Percentiles rank a stretch among this genome's conserved stretches.
These are phyloP conservation scores for Dolomedes plantarius DNA, from an alignment of 2,888 invertebrate species.

Conservation along the genomic window DNA sequence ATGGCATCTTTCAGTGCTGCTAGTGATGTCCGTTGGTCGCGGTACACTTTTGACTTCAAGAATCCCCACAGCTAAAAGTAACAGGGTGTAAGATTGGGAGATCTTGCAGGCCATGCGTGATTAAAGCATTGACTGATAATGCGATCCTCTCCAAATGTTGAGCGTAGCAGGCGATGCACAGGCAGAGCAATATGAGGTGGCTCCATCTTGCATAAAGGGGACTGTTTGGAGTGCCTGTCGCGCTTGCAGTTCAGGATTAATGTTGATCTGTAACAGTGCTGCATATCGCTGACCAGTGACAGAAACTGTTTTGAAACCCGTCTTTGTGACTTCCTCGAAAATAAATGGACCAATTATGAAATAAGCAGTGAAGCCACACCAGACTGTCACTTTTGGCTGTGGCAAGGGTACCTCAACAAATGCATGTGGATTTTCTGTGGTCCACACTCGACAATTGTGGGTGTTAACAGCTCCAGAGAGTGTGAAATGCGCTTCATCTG, in stretches of 20 bases:
- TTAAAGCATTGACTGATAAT: slow-evolving; percentile 12
- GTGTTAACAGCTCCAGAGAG: slow-evolving; percentile 28
- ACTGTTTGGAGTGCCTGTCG: background rate
- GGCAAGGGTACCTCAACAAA: slow-evolving; percentile 27
- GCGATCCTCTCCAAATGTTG: slow-evolving; percentile 21
- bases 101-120: slow-evolving; percentile 4
- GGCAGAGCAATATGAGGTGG: slow-evolving; percentile 10
- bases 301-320: slow-evolving; percentile 15
- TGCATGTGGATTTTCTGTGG: slow-evolving; percentile 37
- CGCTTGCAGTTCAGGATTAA: slow-evolving; percentile 9
- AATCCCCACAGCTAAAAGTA: slow-evolving; percentile 13
- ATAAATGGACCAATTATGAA: slow-evolving; percentile 33
- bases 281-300: slow-evolving; percentile 8
- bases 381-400: slow-evolving; percentile 7
- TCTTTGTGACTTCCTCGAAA: slow-evolving; percentile 22
- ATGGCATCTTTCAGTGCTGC: slow-evolving; percentile 26
- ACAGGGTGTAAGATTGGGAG: slow-evolving; percentile 14
- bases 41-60: slow-evolving; percentile 27
- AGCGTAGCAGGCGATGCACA: slow-evolving; percentile 9
- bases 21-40: slow-evolving; percentile 19
- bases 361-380: slow-evolving; percentile 31
- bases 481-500: slow-evolving; percentile 29
- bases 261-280: slow-evolving; percentile 15
- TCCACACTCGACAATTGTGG: slow-evolving; percentile 30
- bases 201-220: slow-evolving; percentile 17